Evolutionary conservation across 2,888 invertebrate species (phyloP).

Genomic region (Pharmacophagus antenor): DNA sequence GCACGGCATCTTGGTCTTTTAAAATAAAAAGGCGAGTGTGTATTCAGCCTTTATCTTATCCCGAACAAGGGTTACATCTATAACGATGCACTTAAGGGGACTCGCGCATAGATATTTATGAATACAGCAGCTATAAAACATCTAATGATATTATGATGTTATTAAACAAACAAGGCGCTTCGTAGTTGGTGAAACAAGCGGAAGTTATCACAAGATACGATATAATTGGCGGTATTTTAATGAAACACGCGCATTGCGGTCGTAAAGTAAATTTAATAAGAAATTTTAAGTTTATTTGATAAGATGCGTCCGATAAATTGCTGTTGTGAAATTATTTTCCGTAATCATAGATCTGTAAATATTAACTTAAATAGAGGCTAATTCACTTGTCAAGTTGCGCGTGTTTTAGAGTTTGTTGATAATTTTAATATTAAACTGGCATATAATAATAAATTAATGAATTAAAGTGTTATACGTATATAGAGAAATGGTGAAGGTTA

Average conservation of each 20-base stretch:
- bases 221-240: slow-evolving; percentile 29
- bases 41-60: slow-evolving; percentile 57
- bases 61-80: slow-evolving; percentile 45
- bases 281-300: slow-evolving; percentile 15
- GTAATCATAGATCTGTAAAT: slow-evolving; percentile 8
- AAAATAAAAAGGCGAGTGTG: slow-evolving; percentile 50
- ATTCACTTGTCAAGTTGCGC: not conserved
- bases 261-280: slow-evolving; percentile 28
- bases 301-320: slow-evolving; percentile 18
- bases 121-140: slow-evolving; percentile 48
- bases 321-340: slow-evolving; percentile 11
- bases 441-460: no score
- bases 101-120: slow-evolving; percentile 49
- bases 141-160: slow-evolving; percentile 53
- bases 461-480: no score
- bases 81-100: slow-evolving; percentile 51
- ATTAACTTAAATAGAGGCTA: slow-evolving; percentile 6
- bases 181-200: slow-evolving; percentile 34
- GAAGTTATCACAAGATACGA: slow-evolving; percentile 30
- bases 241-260: slow-evolving; percentile 28
- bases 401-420: not conserved
- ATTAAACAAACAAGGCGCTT: slow-evolving; percentile 53
- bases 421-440: not conserved
- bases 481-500: no score
- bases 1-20: slow-evolving; percentile 47